Conservation (phyloP, 2,113 vertebrate species). For the Zosterops hypoxanthus region DNA sequence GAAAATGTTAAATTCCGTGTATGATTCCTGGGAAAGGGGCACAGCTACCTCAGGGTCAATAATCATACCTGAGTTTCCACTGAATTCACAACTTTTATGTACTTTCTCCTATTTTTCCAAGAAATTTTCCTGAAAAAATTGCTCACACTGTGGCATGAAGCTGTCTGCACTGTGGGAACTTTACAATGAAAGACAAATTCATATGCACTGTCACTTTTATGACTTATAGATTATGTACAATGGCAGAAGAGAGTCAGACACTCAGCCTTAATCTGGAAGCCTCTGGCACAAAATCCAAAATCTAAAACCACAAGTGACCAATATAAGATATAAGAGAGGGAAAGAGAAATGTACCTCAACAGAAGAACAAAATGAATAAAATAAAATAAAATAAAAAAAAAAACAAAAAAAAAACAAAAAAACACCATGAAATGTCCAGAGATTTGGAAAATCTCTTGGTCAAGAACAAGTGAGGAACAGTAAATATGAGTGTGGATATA, state of each 20-base stretch:
- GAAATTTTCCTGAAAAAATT: neutral
- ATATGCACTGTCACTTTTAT: neutral
- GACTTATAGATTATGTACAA: too few species aligned
- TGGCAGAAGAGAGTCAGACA: neutral
- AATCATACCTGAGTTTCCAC: neutral
- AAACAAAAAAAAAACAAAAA: neutral
- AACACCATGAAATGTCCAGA: neutral
- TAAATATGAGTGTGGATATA: neutral
- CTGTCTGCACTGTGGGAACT: neutral
- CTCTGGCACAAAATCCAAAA: neutral
- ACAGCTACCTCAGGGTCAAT: neutral
- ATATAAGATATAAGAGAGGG: too few species aligned
- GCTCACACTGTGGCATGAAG: neutral
- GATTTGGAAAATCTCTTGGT: neutral
- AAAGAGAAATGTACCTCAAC: neutral
- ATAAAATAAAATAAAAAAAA: too few species aligned
- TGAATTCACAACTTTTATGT: neutral
- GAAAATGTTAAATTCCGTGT: neutral
- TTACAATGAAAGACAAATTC: neutral
- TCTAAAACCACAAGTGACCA: neutral
- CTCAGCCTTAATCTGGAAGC: neutral
- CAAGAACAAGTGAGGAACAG: neutral
- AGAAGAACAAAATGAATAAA: neutral
- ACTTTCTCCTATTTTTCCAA: neutral
- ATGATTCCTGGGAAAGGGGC: neutral